A percentile compares a stretch with the other conserved stretches of the same genome.
phyloP scores from a whole-genome alignment of 2,888 invertebrate species.

The Nomada flava region DNA sequence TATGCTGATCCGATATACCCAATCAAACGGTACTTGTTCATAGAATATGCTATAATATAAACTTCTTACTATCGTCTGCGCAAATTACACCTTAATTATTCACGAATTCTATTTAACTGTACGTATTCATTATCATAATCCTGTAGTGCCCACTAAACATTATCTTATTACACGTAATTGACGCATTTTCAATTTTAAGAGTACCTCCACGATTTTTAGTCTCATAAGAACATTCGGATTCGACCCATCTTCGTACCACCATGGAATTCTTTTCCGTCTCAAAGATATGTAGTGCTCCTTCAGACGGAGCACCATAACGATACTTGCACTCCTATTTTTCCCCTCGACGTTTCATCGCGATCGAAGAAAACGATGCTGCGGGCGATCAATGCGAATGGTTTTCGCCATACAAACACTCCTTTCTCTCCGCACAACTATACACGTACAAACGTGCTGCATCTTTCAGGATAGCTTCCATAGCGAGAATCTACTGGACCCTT shows the following conservation, averaged over 20 bases:
- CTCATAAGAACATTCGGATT: neutral
- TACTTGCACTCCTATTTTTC: neutral
- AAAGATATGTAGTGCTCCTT: neutral
- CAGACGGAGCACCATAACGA: neutral
- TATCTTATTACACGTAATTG: no score
- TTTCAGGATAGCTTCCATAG: conserved; percentile 29
- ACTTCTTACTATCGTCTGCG: neutral
- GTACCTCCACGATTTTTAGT: no score
- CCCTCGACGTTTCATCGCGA: neutral
- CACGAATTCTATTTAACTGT: no score
- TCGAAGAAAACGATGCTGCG: conserved; percentile 27
- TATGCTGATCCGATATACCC: conserved; percentile 69
- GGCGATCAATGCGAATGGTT: conserved; percentile 14
- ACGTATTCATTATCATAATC: no score
- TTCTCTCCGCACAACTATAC: neutral
- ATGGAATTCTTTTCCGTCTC: neutral
- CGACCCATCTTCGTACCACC: neutral
- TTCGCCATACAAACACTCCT: neutral
- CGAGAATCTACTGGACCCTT: conserved; percentile 42
- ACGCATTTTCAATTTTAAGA: no score
- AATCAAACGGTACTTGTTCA: conserved; percentile 70
- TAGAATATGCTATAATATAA: neutral
- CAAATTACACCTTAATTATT: no score
- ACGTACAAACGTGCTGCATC: neutral
- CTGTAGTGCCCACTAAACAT: no score